Conservation (phyloP, 2,888 invertebrate genomes). For the Dugesia japonica region DNA sequence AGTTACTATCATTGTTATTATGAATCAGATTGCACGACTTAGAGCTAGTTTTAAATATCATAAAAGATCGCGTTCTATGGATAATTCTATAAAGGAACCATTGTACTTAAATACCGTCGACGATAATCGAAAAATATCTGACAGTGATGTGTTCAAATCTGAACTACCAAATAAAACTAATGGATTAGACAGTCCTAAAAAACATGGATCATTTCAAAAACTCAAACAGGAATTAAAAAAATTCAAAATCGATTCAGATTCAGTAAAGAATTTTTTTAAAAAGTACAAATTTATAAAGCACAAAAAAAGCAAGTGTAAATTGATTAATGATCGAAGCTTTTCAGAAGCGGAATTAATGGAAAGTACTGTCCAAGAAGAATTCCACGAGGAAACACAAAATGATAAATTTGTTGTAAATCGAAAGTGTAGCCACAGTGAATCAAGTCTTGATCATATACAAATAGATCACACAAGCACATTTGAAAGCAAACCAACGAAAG, state of each 20-base stretch:
- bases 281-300: neutral
- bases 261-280: neutral
- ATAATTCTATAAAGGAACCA: constrained; percentile 2
- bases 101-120: neutral
- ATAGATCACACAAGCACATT: neutral
- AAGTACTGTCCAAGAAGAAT: neutral
- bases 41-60: constrained; percentile 1
- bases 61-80: neutral
- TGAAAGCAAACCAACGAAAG: neutral
- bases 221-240: constrained; percentile 8
- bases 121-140: neutral
- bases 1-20: neutral
- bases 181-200: neutral
- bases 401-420: neutral
- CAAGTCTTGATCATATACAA: neutral
- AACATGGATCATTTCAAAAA: constrained; percentile 6
- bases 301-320: neutral
- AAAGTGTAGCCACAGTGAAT: neutral
- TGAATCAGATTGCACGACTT: constrained; percentile 20
- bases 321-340: neutral
- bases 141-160: neutral
- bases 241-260: neutral
- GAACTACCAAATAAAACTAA: neutral
- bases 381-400: neutral
- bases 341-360: neutral